These are phyloP conservation scores for Lamellibrachia columna DNA, from an alignment of 2,888 invertebrate genomes.

Conservation along the genomic window DNA sequence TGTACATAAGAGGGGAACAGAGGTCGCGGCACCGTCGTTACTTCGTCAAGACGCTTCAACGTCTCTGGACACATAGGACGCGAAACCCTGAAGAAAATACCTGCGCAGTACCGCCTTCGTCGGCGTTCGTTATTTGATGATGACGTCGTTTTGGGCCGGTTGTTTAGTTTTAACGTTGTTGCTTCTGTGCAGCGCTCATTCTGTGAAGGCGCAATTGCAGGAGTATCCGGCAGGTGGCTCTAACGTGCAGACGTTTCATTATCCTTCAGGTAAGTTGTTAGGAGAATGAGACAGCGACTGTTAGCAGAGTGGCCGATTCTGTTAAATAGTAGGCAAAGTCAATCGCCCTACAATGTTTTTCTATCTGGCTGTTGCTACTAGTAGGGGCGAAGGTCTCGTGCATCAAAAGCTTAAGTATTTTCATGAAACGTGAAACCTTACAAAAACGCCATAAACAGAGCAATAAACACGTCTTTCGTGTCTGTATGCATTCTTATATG, in stretches of 20 bases:
- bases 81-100: not conserved
- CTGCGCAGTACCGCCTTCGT: not conserved
- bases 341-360: no score
- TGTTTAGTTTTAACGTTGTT: not conserved
- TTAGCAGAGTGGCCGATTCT: not conserved
- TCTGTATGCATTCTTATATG: no score
- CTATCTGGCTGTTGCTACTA: no score
- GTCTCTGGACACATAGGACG: not conserved
- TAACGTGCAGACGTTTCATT: not conserved
- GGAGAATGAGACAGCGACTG: not conserved
- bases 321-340: no score
- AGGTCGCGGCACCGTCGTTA: not conserved
- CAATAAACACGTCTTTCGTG: no score
- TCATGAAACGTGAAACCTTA: no score
- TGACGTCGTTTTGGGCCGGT: not conserved
- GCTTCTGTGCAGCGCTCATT: not conserved
- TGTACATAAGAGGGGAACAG: not conserved
- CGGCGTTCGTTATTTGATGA: not conserved
- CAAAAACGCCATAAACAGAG: no score
- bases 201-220: not conserved
- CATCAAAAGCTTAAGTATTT: no score
- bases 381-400: no score
- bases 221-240: not conserved
- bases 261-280: not conserved
- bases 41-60: not conserved